Percentiles rank a stretch among this genome's conserved stretches.
Evolutionary conservation across 2,888 invertebrate genomes (phyloP).

Genomic region (Bombyx huttoni): DNA sequence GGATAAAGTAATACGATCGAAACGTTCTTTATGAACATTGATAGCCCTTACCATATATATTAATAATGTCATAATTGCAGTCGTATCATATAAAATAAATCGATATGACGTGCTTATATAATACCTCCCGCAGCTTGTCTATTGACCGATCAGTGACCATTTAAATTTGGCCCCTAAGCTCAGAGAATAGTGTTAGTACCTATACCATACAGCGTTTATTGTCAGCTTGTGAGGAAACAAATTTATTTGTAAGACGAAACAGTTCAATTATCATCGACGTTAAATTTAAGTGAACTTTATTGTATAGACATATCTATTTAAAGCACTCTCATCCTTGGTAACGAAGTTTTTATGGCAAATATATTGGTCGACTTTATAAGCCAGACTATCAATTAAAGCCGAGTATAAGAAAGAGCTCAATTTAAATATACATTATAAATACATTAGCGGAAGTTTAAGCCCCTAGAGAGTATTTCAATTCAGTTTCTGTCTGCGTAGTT

Average conservation of each 20-base stretch:
- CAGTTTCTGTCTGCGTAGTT: conserved; percentile 56
- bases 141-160: conserved; percentile 36
- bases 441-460: conserved; percentile 44
- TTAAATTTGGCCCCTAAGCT: conserved; percentile 27
- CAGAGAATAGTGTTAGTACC: not conserved
- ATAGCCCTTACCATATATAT: conserved; percentile 59
- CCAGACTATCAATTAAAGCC: not conserved
- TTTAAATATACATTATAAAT: conserved; percentile 7
- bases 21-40: conserved; percentile 54
- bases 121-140: conserved; percentile 59
- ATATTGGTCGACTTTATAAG: not conserved
- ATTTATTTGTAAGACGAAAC: too few relatives aligned
- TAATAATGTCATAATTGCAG: conserved; percentile 64
- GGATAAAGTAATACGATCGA: conserved; percentile 58
- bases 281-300: too few relatives aligned
- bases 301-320: too few relatives aligned
- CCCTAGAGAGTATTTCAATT: conserved; percentile 60
- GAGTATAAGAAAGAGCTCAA: not conserved
- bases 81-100: conserved; percentile 65
- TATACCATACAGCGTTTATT: not conserved
- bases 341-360: too few relatives aligned
- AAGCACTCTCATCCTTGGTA: too few relatives aligned
- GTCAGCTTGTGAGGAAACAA: too few relatives aligned
- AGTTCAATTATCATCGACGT: too few relatives aligned
- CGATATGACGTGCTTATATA: conserved; percentile 58